Evolutionary conservation across 2,113 vertebrate genomes (phyloP), one percentile per base, ranked within the genome.

Genomic region (Crypturellus undulatus): DNA sequence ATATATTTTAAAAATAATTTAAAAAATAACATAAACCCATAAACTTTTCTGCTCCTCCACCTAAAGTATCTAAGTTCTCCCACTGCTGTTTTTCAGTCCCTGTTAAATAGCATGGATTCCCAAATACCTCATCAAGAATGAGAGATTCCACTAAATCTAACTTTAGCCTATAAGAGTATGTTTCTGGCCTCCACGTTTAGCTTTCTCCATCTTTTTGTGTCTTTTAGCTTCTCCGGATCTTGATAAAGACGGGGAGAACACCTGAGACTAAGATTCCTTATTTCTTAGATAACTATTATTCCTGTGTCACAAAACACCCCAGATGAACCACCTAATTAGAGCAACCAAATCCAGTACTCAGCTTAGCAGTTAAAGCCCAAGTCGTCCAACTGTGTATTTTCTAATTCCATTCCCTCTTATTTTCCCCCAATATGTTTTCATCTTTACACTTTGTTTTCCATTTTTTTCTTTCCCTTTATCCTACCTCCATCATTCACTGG

Each of bases 321-420:
- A 40, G 6, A 65, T 43, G 8, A 59, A 32, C 9, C 26, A 45
- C 2, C 2, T 3, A 14, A 54, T 26, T 59, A 34, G 32, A 81
- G 36, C 8, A 16, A 32, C 36, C 49, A 12, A 38, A n/a, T 6
- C 4, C 49, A 36, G 79, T n/a, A 7, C 12, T 42, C 18, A 51
- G 5, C 17, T 24, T 42, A 56, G 34, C 0, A 3, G 4, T 12
- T 58, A 36, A 85, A 59, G 36, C 10, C 20, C 43, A 52, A 32
- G 20, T 16, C 49, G 36, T 25, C 28, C 4, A 16, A 69, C 24
- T 8, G 28, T 0, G 0, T 32, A 16, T 73, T 45, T 84, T 16
- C 26, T 56, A 30, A 38, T 69, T 63, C 19, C 28, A 49, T 26
- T 38, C n/a, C 12, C 26, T 34, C 28, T 16, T 25, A 6, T 20